phyloP scores from a whole-genome alignment of 2,113 vertebrate genomes.

The Petroica traversi region DNA sequence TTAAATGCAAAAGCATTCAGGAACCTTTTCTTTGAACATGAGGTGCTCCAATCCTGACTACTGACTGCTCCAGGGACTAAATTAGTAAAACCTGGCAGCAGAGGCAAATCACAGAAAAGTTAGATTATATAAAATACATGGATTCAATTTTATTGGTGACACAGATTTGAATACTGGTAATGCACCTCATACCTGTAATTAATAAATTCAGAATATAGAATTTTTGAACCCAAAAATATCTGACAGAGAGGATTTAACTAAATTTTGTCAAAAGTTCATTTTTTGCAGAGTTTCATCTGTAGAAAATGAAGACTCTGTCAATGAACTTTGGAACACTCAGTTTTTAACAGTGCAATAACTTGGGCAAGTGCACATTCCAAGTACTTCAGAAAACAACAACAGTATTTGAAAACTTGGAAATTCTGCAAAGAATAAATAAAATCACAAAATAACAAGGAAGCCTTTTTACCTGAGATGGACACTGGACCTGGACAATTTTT shows the following conservation, averaged over 20 bases:
- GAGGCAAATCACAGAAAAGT: neutral
- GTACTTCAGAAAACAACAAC: neutral
- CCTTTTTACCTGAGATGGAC: conserved; percentile 71
- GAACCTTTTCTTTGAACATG: neutral
- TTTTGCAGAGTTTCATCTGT: neutral
- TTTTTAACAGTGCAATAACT: neutral
- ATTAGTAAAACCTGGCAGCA: neutral
- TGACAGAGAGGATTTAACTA: neutral
- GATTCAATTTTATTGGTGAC: neutral
- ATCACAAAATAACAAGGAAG: neutral
- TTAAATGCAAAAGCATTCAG: neutral
- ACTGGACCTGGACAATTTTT: neutral
- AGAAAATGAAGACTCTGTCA: neutral
- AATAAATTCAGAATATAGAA: neutral
- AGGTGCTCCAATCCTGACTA: neutral
- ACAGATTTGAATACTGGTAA: neutral
- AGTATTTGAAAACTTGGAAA: neutral
- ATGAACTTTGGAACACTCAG: neutral
- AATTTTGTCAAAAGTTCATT: neutral
- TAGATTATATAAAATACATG: neutral
- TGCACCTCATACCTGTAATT: neutral
- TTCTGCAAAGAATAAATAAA: neutral
- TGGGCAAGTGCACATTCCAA: neutral
- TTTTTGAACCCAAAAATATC: neutral
- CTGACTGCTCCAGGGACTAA: neutral